Conservation (phyloP, 2,888 invertebrate genomes). For the Drosophila setosimentum region DNA sequence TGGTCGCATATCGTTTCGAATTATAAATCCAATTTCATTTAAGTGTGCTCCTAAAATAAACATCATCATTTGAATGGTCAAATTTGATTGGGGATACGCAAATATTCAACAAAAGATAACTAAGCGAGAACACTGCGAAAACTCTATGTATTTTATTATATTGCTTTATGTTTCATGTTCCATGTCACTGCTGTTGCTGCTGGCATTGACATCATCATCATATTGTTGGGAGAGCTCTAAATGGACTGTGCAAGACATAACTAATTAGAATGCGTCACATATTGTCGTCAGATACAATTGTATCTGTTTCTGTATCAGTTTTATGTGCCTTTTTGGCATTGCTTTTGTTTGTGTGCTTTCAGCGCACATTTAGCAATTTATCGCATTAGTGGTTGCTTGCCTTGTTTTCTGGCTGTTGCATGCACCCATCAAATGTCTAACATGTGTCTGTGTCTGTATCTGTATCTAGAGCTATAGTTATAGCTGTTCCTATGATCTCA, state of each 20-base stretch:
- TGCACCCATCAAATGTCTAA: conserved; percentile 61
- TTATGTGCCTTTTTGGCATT: background rate
- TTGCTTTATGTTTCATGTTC: conserved; percentile 3
- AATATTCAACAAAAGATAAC: background rate
- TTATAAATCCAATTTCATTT: conserved; percentile 37
- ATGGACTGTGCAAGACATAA: conserved; percentile 20
- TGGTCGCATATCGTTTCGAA: conserved; percentile 26
- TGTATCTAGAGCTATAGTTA: conserved; percentile 14
- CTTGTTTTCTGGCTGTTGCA: conserved; percentile 36
- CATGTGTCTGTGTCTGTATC: conserved; percentile 36
- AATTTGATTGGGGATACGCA: conserved; percentile 8
- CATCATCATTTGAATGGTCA: conserved; percentile 6
- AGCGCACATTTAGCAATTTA: conserved; percentile 54
- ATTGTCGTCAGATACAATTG: conserved; percentile 36
- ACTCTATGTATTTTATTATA: conserved; percentile 14
- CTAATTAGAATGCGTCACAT: conserved; percentile 59
- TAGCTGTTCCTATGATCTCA: conserved; percentile 34
- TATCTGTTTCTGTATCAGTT: conserved; percentile 14
- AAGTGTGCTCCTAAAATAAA: conserved; percentile 25
- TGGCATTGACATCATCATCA: conserved; percentile 38
- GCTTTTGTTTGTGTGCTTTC: conserved; percentile 15
- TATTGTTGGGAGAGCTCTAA: conserved; percentile 17
- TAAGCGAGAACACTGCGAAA: conserved; percentile 22
- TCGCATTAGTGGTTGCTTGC: conserved; percentile 36
- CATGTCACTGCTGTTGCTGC: conserved; percentile 25